phyloP scores from a whole-genome alignment of 1,140 invertebrate species.

The Brachionus angularis region DNA sequence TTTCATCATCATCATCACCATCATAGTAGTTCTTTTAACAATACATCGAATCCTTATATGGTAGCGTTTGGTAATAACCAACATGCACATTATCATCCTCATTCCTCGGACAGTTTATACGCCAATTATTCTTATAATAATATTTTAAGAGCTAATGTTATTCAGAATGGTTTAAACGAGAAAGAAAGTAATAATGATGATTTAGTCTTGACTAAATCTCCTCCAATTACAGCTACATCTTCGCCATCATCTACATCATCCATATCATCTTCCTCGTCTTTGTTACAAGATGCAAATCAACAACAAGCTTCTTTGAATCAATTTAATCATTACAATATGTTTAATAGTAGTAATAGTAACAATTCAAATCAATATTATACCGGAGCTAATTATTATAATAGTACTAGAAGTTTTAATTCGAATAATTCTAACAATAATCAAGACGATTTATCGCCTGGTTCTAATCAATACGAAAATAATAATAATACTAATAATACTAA shows the following conservation, averaged over 20 bases:
- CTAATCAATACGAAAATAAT: background rate
- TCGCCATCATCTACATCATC: constrained; percentile 34
- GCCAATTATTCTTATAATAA: constrained; percentile 39
- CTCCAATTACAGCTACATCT: constrained; percentile 3
- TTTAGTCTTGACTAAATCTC: constrained; percentile 30
- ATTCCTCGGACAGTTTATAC: constrained; percentile 18
- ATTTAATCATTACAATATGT: background rate
- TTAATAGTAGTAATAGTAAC: too few species aligned
- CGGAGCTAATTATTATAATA: background rate
- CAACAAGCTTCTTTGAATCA: constrained; percentile 21
- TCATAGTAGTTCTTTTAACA: background rate
- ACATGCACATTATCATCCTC: background rate
- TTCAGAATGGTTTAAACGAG: background rate
- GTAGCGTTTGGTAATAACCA: background rate
- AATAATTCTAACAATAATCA: background rate
- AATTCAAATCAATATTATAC: too few species aligned
- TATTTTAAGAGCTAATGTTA: constrained; percentile 19
- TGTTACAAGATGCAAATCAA: constrained; percentile 1
- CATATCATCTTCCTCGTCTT: constrained; percentile 26
- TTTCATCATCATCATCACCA: constrained; percentile 38
- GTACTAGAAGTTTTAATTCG: constrained; percentile 4
- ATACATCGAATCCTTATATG: constrained; percentile 3
- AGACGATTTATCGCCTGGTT: background rate
- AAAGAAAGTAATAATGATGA: constrained; percentile 3
- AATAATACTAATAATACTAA: background rate